Evolutionary conservation across 2,888 invertebrate genomes (phyloP), one percentile per base, ranked within the genome.

Genomic region (Calliscelio sp.): DNA sequence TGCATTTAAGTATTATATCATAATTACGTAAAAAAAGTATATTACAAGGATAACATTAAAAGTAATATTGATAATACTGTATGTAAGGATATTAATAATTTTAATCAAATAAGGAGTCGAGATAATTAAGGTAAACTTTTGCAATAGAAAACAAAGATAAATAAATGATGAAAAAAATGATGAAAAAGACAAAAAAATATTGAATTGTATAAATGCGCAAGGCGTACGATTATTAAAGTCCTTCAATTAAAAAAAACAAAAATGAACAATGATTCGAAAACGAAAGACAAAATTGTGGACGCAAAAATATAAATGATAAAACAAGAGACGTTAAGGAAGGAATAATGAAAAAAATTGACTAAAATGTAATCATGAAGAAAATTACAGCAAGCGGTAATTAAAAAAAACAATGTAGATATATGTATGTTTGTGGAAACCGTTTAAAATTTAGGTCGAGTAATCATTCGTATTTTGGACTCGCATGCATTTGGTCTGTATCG

Each of bases 1-100:
- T 90, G 89, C 91, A 91, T 91, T 91, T 90, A 92, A 91, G 89
- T 92, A 92, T 92, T 91, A 91, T 92, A 92, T 91, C 90, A 91
- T 92, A 91, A 91, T 92, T 90, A 91, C 90, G 90, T 92, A 92
- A 92, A 88, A n/a, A 73, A 89, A 91, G 90, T 89, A 89, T 90
- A 89, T 90, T 90, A 85, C 85, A 88, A 88, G 86, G 88, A 88
- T 89, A 89, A 91, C 85, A 91, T 89, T 89, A 89, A 90, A 86
- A 90, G 82, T 90, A 92, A 92, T 92, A 92, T 92, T 91, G 90
- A 90, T 90, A 92, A 91, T 91, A 90, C 89, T 91, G 89, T 90
- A 91, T 91, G 91, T 92, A 92, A 92, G 90, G 91, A 91, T 91
- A 91, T 91, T 90, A 90, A 88, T 91, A 92, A 91, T 91, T 90